These are phyloP conservation scores for Etheostoma perlongum DNA, from an alignment of 2,797 vertebrate genomes.

Conservation along the genomic window DNA sequence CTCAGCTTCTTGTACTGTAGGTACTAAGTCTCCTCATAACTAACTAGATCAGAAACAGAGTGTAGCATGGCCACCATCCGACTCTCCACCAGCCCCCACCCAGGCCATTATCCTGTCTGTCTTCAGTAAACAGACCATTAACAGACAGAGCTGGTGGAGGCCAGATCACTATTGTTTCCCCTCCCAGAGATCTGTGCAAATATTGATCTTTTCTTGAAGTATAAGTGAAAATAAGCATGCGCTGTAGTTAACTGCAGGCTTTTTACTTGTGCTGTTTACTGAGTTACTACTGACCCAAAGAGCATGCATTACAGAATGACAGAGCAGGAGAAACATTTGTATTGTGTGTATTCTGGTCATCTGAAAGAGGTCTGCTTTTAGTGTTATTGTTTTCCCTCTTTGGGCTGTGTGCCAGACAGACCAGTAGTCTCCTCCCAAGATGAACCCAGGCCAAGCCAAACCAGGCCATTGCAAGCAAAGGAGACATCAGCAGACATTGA, in stretches of 20 bases:
- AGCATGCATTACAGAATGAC: constrained; percentile 44
- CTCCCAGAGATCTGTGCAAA: constrained; percentile 82
- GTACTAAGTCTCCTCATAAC: constrained; percentile 50
- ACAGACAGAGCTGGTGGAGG: constrained; percentile 77
- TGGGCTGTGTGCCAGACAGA: constrained; percentile 64
- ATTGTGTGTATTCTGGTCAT: constrained; percentile 68
- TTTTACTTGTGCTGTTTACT: constrained; percentile 65
- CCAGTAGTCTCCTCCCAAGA: constrained; percentile 60
- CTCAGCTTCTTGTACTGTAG: constrained; percentile 41
- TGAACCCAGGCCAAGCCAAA: constrained; percentile 56
- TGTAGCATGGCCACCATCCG: constrained; percentile 60
- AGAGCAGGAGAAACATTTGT: constrained; percentile 49
- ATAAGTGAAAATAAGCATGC: constrained; percentile 78
- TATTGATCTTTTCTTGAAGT: constrained; percentile 84
- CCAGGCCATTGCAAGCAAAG: constrained; percentile 48
- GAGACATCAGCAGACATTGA: constrained; percentile 54
- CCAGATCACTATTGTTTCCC: constrained; percentile 82
- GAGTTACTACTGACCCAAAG: constrained; percentile 73
- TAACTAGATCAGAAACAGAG: constrained; percentile 73
- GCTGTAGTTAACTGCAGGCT: constrained; percentile 72
- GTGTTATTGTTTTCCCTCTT: constrained; percentile 71
- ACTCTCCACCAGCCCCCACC: constrained; percentile 73
- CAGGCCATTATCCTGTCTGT: constrained; percentile 80
- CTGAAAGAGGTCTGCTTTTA: constrained; percentile 64
- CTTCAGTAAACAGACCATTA: constrained; percentile 84